Base-by-base conservation (phyloP, 2,797 vertebrate genomes). In the Loriculus beryllinus region DNA sequence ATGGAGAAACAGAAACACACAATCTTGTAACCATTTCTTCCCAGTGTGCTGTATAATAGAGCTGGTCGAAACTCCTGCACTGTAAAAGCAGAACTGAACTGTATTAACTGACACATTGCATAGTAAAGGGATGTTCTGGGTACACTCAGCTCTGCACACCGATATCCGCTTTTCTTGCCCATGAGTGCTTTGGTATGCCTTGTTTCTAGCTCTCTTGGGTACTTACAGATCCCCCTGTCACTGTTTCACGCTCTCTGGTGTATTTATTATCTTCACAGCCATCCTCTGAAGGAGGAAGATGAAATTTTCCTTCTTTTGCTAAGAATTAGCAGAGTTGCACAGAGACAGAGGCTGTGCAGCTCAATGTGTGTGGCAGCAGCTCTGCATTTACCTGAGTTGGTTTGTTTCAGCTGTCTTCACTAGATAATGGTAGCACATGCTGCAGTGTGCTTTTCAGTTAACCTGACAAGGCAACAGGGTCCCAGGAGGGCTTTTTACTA, bases 401-500 rank as follows among this genome's bases (percentile, higher is more conserved):
- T 56, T 60, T 64, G 35, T 70, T 88, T 45, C 76, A 13, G 0
- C 39, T 52, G 31, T 37, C 47, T 49, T 65, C 1, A 3, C 45
- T 31, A 31, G 28, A 5, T 4, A 65, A 17, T 19, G 1, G 31
- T 22, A 56, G 52, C 3, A 12, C 5, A 56, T 56, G n/a, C n/a
- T 37, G 45, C 40, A 8, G 16, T 5, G 23, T 35, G 21, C 6
- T 0, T 13, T 74, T 48, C 21, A 2, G 0, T 14, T 76, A 75
- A 75, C 42, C 10, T 54, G 59, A 16, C 52, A 40, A 37, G 59
- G 19, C 4, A 47, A 20, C 29, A 65, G 51, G 21, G 35, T 65
- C 31, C 12, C 47, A 70, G 18, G 45, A 43, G 42, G 42, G 42
- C 19, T 43, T 43, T 43, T 43, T 20, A 19, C 18, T 43, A 10